Conservation (phyloP, 2,113 vertebrate species). For the Gopherus evgoodei region DNA sequence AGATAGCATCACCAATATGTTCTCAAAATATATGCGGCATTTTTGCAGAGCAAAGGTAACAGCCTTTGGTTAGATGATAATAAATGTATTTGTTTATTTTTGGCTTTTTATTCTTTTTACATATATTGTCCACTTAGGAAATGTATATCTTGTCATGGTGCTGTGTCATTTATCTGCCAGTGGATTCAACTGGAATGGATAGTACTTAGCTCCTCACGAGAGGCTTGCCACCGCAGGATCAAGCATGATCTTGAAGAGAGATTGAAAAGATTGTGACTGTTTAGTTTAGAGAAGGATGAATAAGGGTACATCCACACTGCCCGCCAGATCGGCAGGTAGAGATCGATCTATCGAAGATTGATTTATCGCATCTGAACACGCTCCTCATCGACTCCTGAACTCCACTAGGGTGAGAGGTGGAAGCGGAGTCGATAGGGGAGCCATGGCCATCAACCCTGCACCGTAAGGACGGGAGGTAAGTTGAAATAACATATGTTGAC, state of each 20-base stretch:
- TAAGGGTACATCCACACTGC: background rate
- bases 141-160: background rate
- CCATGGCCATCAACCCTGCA: no score
- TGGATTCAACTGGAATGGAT: fast-evolving
- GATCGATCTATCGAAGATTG: no score
- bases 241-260: background rate
- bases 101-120: background rate
- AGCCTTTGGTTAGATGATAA: background rate
- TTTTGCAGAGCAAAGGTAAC: background rate
- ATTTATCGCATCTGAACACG: no score
- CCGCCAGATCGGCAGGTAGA: no score
- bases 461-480: no score
- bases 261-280: background rate
- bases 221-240: background rate
- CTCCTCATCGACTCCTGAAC: no score
- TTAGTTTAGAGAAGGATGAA: background rate
- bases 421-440: no score
- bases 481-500: no score
- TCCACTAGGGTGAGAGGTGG: no score
- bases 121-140: background rate
- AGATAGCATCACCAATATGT: slow-evolving; percentile 50
- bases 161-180: background rate
- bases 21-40: background rate
- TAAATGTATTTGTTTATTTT: background rate
- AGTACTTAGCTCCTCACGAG: background rate